Base-by-base conservation (phyloP, 1,140 invertebrate genomes). In the Belonocnema kinseyi region DNA sequence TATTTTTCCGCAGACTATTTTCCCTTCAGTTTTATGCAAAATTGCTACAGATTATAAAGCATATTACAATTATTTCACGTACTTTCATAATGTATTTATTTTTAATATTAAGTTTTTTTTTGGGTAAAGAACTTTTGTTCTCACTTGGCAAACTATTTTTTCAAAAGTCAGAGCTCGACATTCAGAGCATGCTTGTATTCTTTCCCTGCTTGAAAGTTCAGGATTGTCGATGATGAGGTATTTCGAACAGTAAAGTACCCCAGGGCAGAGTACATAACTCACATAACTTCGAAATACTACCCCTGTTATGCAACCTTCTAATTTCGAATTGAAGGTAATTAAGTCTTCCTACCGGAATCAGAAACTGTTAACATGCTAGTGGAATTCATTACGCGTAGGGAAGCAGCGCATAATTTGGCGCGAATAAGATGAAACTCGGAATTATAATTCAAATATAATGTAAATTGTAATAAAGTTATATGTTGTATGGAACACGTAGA, bases 211-310 rank as follows among this genome's bases (percentile, higher is more conserved):
- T 66, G 61, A 66, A 66, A 66, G 61, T 66, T 66, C 13, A n/a
- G 61, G 26, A 66, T 66, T 66, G 61, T 66, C 61, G 61, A 66
- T 66, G 61, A 66, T 66, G 61, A 66, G 61, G 61, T 66, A 66
- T 66, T 66, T 5, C 26, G 61, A 66, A 66, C 26, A 66, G 26
- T 66, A 21, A 66, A 66, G 61, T 66, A 66, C 61, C 61, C 61
- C 61, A 40, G 26, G 33, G 61, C 61, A 66, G 61, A 66, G 61
- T 66, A 40, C 61, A 46, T 66, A 40, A 66, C 40, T 66, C 61
- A 66, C 61, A 66, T 66, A 66, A 40, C 61, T 66, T 66, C 33
- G 61, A 66, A 66, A 66, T 66, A 33, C 21, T 66, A 40, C 33
- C 26, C 33, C 16, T 14, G 61, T 33, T 66, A 66, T 40, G 61